A percentile compares a stretch with the other conserved stretches of the same genome.
Evolutionary conservation across 2,888 invertebrate genomes (phyloP).

Genomic region (Salpingus planirostris): DNA sequence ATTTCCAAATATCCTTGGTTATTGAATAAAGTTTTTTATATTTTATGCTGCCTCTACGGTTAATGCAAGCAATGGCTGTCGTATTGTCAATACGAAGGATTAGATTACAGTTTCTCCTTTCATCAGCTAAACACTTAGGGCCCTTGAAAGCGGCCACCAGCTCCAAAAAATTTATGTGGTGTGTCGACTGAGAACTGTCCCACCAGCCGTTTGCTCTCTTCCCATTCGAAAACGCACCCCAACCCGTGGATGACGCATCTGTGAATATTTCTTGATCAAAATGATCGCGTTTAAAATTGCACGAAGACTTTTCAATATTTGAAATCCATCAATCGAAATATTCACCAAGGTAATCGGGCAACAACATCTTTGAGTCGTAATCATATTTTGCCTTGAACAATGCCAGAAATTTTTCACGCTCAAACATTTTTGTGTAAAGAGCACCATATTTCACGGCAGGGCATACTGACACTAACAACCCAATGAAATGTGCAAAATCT

Average conservation of each 20-base stretch:
- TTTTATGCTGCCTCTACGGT: constrained; percentile 19
- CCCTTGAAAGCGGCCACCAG: constrained; percentile 18
- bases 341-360: constrained; percentile 5
- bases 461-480: neutral
- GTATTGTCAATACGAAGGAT: constrained; percentile 18
- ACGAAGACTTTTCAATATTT: constrained; percentile 3
- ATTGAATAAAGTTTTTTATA: constrained; percentile 17
- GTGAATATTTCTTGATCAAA: constrained; percentile 18
- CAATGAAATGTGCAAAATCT: neutral
- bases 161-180: constrained; percentile 20
- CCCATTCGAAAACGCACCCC: constrained; percentile 16
- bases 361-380: neutral
- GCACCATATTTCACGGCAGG: neutral
- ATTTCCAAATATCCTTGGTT: constrained; percentile 19
- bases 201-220: constrained; percentile 16
- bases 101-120: constrained; percentile 10
- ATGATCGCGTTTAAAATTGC: constrained; percentile 9
- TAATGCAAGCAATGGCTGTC: constrained; percentile 5
- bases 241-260: constrained; percentile 20
- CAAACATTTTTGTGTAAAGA: neutral
- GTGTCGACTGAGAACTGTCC: constrained; percentile 9
- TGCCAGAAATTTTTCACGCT: constrained; percentile 24
- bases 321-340: constrained; percentile 14
- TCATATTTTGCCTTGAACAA: constrained; percentile 20
- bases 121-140: constrained; percentile 19